Conservation (phyloP, 2,113 vertebrate species). For the Xiphophorus hellerii region DNA sequence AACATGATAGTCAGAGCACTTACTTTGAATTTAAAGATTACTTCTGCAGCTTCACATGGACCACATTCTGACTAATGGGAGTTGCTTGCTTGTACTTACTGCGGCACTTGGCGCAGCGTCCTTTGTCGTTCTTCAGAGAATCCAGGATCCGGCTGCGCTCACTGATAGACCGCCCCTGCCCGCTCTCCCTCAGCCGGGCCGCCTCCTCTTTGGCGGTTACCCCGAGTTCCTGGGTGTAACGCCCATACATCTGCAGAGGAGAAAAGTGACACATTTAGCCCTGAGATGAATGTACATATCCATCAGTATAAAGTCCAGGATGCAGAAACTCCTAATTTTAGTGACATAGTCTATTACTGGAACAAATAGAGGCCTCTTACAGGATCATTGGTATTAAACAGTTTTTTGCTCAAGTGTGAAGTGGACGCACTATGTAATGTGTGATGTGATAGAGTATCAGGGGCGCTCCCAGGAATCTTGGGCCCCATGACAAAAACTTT, state of each 20-base stretch:
- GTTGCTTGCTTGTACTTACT: constrained; percentile 80
- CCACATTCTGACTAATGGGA: not conserved
- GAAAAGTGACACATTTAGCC: constrained; percentile 1
- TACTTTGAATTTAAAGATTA: not conserved
- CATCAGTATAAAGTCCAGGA: not conserved
- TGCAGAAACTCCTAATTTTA: not conserved
- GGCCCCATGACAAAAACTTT: no score
- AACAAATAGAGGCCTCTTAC: no score
- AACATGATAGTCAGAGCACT: not conserved
- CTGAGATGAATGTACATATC: no score
- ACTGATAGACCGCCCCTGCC: constrained; percentile 55
- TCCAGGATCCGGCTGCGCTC: constrained; percentile 76
- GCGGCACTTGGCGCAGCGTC: constrained; percentile 89
- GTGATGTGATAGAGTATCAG: no score
- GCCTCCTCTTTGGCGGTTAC: constrained; percentile 95
- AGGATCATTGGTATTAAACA: no score
- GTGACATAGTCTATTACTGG: no score
- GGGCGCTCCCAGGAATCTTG: no score
- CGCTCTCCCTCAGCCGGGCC: constrained; percentile 88
- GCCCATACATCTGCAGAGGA: constrained; percentile 92
- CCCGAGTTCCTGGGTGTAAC: constrained; percentile 97
- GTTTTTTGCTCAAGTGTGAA: no score
- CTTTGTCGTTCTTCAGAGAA: constrained; percentile 89
- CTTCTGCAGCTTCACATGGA: not conserved
- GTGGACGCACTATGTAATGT: no score